A percentile compares a stretch with the other conserved stretches of the same genome.
Conservation (phyloP, 1,140 invertebrate genomes). For the Scaptomyza hsui region DNA sequence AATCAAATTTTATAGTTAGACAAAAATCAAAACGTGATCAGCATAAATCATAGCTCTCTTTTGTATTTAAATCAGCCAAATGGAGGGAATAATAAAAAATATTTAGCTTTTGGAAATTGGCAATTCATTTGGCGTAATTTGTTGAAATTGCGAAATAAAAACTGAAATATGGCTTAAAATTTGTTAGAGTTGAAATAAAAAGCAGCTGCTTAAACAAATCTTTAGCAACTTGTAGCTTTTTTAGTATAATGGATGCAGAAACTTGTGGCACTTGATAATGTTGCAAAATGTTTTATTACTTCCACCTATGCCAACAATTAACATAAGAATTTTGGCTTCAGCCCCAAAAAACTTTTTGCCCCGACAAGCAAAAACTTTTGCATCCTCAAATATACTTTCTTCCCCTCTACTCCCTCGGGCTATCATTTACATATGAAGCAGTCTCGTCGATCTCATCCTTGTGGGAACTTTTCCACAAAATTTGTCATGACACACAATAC, state of each 20-base stretch:
- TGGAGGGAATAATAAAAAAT: slow-evolving; percentile 14
- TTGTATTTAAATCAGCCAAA: slow-evolving; percentile 9
- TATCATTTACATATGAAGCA: slow-evolving; percentile 65
- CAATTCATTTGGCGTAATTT: slow-evolving; percentile 13
- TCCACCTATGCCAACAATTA: slow-evolving; percentile 80
- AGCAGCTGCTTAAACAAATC: neutral
- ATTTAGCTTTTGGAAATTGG: neutral
- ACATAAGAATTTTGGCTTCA: slow-evolving; percentile 66
- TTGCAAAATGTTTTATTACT: slow-evolving; percentile 79
- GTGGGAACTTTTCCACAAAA: slow-evolving; percentile 59
- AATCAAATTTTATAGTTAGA: slow-evolving; percentile 13
- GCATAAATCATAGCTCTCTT: slow-evolving; percentile 7
- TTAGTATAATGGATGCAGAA: neutral
- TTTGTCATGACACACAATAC: slow-evolving; percentile 69
- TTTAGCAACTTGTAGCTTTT: neutral
- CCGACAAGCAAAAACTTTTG: slow-evolving; percentile 49
- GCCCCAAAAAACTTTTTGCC: slow-evolving; percentile 45
- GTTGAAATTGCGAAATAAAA: neutral
- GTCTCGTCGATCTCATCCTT: slow-evolving; percentile 6
- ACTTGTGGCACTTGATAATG: slow-evolving; percentile 69
- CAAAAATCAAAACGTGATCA: slow-evolving; percentile 34
- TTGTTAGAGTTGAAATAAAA: neutral
- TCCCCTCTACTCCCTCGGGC: slow-evolving; percentile 9
- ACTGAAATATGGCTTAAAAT: neutral
- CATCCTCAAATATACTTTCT: slow-evolving; percentile 26